Evolutionary conservation across 2,888 invertebrate genomes (phyloP).

Genomic region (Catotricha subobsoleta): DNA sequence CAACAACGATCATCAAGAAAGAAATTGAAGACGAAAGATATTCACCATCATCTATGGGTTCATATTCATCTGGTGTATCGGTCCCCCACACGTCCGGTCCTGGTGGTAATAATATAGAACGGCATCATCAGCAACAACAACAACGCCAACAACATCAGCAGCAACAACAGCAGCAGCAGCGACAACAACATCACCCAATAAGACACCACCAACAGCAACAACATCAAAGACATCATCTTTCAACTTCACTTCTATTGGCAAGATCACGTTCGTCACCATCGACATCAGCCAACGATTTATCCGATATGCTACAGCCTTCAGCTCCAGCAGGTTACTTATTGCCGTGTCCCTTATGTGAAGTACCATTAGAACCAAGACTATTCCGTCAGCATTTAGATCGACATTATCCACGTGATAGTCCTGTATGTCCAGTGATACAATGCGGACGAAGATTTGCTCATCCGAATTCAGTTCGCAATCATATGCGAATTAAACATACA

Average conservation of each 20-base stretch:
- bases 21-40: conserved; percentile 15
- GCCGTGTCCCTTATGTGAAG: conserved; percentile 57
- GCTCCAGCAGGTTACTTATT: conserved; percentile 30
- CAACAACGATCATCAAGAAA: conserved; percentile 9
- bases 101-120: conserved; percentile 1
- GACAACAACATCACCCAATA: conserved; percentile 13
- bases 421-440: conserved; percentile 56
- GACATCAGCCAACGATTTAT: conserved; percentile 19
- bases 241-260: not conserved
- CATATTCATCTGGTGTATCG: conserved; percentile 1
- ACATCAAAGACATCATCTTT: conserved; percentile 3
- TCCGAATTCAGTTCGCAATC: conserved; percentile 73
- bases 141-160: conserved; percentile 20
- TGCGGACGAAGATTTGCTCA: conserved; percentile 62
- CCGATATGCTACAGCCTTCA: conserved; percentile 26
- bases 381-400: conserved; percentile 59
- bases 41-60: conserved; percentile 5
- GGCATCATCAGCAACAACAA: conserved; percentile 15
- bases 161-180: conserved; percentile 22
- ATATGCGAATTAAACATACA: conserved; percentile 70
- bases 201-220: conserved; percentile 14
- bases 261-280: conserved; percentile 9
- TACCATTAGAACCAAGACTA: conserved; percentile 42
- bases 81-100: conserved; percentile 6
- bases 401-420: conserved; percentile 72